Percentiles rank a stretch among this genome's conserved stretches.
phyloP scores from a whole-genome alignment of 2,113 vertebrate species.

The Lasiurus borealis region DNA sequence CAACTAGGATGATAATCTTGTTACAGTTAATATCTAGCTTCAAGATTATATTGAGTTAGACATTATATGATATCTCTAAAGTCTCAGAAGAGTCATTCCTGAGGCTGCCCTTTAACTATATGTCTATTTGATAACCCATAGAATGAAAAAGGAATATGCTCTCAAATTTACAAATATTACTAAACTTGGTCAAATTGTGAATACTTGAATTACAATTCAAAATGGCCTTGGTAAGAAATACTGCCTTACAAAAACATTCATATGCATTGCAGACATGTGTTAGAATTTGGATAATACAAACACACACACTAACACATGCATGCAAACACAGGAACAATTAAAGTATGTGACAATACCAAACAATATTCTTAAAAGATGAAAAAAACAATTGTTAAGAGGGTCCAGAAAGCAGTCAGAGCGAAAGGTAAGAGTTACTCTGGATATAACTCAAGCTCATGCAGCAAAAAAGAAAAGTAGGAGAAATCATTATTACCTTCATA shows the following conservation, averaged over 20 bases:
- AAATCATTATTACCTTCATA: conserved; percentile 22
- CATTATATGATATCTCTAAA: conserved; percentile 16
- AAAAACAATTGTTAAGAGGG: not conserved
- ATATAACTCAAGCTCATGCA: not conserved
- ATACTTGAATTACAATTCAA: conserved; percentile 54
- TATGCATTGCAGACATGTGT: not conserved
- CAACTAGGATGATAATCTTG: not conserved
- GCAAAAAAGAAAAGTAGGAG: not conserved
- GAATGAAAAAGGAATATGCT: conserved; percentile 24
- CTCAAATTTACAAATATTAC: conserved; percentile 25
- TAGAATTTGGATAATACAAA: not conserved
- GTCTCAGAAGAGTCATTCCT: not conserved
- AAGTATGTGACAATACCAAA: not conserved
- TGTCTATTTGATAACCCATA: conserved; percentile 32
- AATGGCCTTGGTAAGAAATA: conserved; percentile 12
- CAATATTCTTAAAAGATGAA: not conserved
- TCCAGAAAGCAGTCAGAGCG: not conserved
- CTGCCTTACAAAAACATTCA: conserved; percentile 4
- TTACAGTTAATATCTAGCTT: not conserved
- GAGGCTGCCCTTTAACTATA: conserved; percentile 10
- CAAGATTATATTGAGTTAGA: not conserved
- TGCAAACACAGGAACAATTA: not conserved
- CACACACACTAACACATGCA: not conserved
- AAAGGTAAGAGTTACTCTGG: not conserved
- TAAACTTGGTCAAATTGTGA: conserved; percentile 17